These are phyloP conservation scores for Cydia splendana DNA, from an alignment of 1,140 invertebrate genomes.

Conservation along the genomic window DNA sequence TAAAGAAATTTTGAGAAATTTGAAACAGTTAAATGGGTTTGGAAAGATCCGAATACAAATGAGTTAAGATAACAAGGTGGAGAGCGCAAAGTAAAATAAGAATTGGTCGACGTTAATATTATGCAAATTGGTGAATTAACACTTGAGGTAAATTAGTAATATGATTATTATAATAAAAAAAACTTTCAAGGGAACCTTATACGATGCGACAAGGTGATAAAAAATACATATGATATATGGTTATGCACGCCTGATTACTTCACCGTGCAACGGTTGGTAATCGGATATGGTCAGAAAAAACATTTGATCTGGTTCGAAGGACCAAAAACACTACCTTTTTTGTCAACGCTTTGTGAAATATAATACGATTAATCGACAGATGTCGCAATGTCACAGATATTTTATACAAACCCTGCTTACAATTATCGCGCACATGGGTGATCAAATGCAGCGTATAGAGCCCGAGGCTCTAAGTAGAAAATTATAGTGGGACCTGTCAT, in stretches of 20 bases:
- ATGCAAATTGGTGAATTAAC: constrained; percentile 25
- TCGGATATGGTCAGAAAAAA: constrained; percentile 49
- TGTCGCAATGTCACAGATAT: constrained; percentile 33
- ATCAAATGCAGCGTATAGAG: background rate
- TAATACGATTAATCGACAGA: constrained; percentile 42
- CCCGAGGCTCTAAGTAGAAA: background rate
- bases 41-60: constrained; percentile 18
- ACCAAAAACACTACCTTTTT: constrained; percentile 45
- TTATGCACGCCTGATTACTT: constrained; percentile 35
- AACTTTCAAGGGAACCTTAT: constrained; percentile 24
- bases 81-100: constrained; percentile 9
- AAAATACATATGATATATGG: constrained; percentile 31
- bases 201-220: constrained; percentile 14
- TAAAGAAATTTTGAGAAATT: constrained; percentile 37
- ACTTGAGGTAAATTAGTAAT: constrained; percentile 22
- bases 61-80: background rate
- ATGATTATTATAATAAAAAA: constrained; percentile 25
- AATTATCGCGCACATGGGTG: constrained; percentile 13
- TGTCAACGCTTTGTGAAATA: constrained; percentile 42
- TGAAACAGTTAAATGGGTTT: constrained; percentile 39
- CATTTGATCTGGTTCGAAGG: constrained; percentile 48
- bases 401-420: constrained; percentile 39
- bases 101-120: constrained; percentile 16
- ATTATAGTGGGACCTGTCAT: background rate
- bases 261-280: constrained; percentile 43